Conservation (phyloP, 2,113 vertebrate genomes). For the Callaeas wilsoni region DNA sequence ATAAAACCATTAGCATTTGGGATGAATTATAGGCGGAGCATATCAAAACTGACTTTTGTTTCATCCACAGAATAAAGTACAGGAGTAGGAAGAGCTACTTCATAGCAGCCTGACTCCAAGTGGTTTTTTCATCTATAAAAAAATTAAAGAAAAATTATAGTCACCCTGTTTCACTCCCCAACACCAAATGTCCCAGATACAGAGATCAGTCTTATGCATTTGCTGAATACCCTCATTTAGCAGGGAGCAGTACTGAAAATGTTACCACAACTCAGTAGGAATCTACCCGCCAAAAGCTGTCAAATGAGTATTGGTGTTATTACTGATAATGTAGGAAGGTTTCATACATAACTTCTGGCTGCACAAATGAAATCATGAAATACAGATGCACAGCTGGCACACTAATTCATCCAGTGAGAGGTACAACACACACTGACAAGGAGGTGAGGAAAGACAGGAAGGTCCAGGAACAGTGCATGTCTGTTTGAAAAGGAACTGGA, state of each 20-base stretch:
- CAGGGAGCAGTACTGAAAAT: neutral
- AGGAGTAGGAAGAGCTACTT: neutral
- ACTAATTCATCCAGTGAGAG: neutral
- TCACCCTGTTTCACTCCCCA: neutral
- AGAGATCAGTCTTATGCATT: neutral
- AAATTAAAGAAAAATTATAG: neutral
- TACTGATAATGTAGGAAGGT: neutral
- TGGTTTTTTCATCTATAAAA: neutral
- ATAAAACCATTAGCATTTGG: neutral
- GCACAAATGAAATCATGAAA: neutral
- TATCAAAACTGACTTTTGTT: neutral
- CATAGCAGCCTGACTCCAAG: neutral
- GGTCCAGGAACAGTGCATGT: neutral
- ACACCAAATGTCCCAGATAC: neutral
- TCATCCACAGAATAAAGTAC: neutral
- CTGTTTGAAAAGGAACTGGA: constrained; percentile 37
- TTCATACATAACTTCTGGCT: neutral
- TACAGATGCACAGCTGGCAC: neutral
- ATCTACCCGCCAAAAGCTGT: neutral
- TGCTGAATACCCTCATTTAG: neutral
- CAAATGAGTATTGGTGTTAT: neutral
- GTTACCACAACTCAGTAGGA: neutral
- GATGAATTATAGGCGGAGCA: neutral
- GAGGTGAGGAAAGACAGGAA: constrained; percentile 9
- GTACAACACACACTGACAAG: neutral